phyloP scores from a whole-genome alignment of 1,140 invertebrate species.

The Drosophila tristis region DNA sequence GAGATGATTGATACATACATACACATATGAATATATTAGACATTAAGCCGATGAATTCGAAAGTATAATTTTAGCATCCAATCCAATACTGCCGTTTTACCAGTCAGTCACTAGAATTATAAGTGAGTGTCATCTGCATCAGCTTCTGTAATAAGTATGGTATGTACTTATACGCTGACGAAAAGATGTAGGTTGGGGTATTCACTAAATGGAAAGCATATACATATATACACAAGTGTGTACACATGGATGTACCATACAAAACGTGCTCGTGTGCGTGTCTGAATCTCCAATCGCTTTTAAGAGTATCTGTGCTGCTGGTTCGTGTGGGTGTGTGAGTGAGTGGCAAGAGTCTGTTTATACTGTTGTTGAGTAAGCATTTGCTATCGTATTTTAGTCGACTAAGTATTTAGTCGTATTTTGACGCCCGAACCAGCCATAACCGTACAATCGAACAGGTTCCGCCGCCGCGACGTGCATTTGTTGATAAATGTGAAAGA shows the following conservation, averaged over 20 bases:
- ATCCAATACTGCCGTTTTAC: no score
- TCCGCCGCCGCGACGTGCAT: slow-evolving; percentile 15
- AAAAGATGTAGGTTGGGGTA: neutral
- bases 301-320: slow-evolving; percentile 7
- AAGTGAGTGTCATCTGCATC: no score
- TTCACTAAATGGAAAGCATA: neutral
- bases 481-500: slow-evolving; percentile 32
- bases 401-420: slow-evolving; percentile 26
- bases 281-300: neutral
- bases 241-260: neutral
- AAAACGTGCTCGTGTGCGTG: slow-evolving; percentile 5
- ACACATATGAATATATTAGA: no score
- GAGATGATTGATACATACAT: no score
- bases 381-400: slow-evolving; percentile 59
- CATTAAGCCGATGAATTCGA: no score
- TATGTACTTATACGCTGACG: no score
- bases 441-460: slow-evolving; percentile 37
- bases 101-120: no score
- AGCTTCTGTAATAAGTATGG: no score
- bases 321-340: slow-evolving; percentile 14
- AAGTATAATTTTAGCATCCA: no score
- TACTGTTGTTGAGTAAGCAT: slow-evolving; percentile 56
- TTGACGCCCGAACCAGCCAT: slow-evolving; percentile 38
- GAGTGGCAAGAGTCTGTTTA: slow-evolving; percentile 38
- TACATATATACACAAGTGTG: neutral